phyloP scores from a whole-genome alignment of 2,888 invertebrate genomes.

The Willowsia nigromaculata region DNA sequence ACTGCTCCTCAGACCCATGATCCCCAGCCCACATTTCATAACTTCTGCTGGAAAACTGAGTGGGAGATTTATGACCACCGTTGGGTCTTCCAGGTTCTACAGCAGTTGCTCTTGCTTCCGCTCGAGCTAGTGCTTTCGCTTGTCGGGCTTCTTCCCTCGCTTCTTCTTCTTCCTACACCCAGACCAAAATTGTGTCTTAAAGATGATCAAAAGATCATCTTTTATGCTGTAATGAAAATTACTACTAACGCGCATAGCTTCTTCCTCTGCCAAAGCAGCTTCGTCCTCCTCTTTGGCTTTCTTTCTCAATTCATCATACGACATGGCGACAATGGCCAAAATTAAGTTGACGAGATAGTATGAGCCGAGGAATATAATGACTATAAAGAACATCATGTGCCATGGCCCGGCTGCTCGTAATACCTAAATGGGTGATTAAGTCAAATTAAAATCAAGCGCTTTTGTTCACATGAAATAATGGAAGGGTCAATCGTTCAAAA shows the following conservation, averaged over 20 bases:
- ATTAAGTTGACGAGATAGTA: conserved; percentile 99
- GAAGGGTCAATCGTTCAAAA: no score
- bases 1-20: conserved; percentile 91
- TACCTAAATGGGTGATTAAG: conserved; percentile 82
- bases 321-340: conserved; percentile 99
- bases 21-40: conserved; percentile 95
- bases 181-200: background rate
- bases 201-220: background rate
- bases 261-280: conserved; percentile 91
- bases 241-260: conserved; percentile 86
- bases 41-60: conserved; percentile 94
- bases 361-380: conserved; percentile 98
- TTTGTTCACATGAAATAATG: no score
- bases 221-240: background rate
- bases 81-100: background rate
- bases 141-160: conserved; percentile 85
- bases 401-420: conserved; percentile 96
- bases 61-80: conserved; percentile 82
- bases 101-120: conserved; percentile 2
- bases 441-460: no score
- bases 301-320: conserved; percentile 98
- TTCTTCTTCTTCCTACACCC: conserved; percentile 83
- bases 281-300: conserved; percentile 96
- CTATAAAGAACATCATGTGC: conserved; percentile 99
- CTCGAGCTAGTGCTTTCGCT: conserved; percentile 79